A percentile compares a stretch with the other conserved stretches of the same genome.
These are phyloP conservation scores for Illadopsis cleaveri DNA, from an alignment of 2,113 vertebrate species.

Conservation along the genomic window DNA sequence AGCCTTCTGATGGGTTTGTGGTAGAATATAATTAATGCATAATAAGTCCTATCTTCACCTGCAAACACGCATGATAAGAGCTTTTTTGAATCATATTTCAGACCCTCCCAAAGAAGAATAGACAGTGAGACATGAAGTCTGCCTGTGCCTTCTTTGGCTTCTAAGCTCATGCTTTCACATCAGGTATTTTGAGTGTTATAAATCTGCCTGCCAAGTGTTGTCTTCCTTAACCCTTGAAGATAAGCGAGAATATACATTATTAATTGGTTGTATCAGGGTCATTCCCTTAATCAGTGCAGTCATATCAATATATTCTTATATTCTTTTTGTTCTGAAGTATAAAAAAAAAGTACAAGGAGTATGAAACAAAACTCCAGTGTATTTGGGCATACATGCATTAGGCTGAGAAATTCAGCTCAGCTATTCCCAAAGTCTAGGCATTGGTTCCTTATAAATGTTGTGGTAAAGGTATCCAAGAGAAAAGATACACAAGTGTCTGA, in stretches of 20 bases:
- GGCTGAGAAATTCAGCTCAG: not conserved
- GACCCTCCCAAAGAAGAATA: not conserved
- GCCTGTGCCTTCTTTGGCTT: not conserved
- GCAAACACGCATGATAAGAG: not conserved
- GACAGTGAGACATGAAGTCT: not conserved
- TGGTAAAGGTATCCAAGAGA: not conserved
- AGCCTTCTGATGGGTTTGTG: not conserved
- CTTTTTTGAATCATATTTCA: not conserved
- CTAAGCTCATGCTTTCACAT: not conserved
- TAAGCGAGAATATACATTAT: not conserved
- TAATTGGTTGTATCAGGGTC: not conserved
- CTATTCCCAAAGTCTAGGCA: not conserved
- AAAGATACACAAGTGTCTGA: not conserved
- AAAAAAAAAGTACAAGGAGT: not conserved
- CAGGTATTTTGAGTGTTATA: not conserved
- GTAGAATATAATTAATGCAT: not conserved
- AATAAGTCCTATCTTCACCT: not conserved
- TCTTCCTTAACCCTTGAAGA: not conserved
- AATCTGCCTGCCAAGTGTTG: not conserved
- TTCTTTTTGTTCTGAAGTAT: not conserved
- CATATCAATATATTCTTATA: not conserved
- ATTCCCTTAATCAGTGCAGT: not conserved
- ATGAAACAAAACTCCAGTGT: not conserved
- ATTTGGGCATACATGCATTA: not conserved
- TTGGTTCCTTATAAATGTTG: not conserved